Conservation (phyloP, 92 coral and sea anemone genomes). For the Heteractis magnifica region DNA sequence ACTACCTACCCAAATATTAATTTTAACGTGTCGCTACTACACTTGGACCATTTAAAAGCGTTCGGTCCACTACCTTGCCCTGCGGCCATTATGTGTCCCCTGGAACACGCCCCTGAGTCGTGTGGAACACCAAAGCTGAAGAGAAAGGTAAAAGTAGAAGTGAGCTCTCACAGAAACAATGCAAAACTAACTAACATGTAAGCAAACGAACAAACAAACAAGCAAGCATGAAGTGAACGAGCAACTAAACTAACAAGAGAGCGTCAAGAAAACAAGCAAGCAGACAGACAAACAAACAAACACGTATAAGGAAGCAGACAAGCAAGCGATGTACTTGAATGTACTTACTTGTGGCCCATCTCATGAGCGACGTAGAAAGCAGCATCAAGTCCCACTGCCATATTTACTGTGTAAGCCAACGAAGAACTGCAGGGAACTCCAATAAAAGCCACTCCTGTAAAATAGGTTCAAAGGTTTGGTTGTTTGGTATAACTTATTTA, state of each 20-base stretch:
- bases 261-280: neutral
- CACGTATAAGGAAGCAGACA: neutral
- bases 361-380: slow-evolving; percentile 88
- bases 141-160: neutral
- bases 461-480: neutral
- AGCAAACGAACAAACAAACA: no score
- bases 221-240: no score
- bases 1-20: slow-evolving; percentile 35
- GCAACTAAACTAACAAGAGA: no score
- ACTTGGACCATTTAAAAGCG: slow-evolving; percentile 81
- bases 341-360: slow-evolving; percentile 89
- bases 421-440: slow-evolving; percentile 57
- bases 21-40: slow-evolving; percentile 51
- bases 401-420: slow-evolving; percentile 58
- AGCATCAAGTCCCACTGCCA: slow-evolving; percentile 65
- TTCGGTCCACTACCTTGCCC: slow-evolving; percentile 50
- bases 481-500: neutral
- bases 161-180: no score
- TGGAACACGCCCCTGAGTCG: slow-evolving; percentile 59
- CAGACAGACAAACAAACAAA: neutral
- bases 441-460: slow-evolving; percentile 65
- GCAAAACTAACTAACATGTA: no score
- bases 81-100: slow-evolving; percentile 69
- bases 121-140: slow-evolving; percentile 68
- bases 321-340: no score